Evolutionary conservation across 2,888 invertebrate species (phyloP).

Genomic region (Phortica magna): DNA sequence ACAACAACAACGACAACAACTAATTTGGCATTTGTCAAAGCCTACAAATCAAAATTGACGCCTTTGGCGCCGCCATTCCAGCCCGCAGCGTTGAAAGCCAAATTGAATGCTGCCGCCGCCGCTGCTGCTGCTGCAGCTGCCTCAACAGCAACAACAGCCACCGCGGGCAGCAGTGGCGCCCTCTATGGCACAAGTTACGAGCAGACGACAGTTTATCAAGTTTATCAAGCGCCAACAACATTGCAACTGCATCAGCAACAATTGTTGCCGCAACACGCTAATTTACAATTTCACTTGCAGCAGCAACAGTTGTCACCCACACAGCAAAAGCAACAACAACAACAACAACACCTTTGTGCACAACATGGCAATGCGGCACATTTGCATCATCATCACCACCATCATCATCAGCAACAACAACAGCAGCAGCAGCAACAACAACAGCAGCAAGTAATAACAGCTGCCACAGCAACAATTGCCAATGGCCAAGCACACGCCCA

Average conservation of each 20-base stretch:
- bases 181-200: conserved; percentile 63
- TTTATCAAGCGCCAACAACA: conserved; percentile 57
- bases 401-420: conserved; percentile 31
- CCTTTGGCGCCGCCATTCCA: conserved; percentile 73
- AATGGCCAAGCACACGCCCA: conserved; percentile 54
- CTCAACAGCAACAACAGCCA: conserved; percentile 38
- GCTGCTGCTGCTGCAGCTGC: background rate
- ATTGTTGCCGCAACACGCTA: conserved; percentile 45
- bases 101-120: conserved; percentile 42
- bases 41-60: conserved; percentile 71
- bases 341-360: conserved; percentile 58
- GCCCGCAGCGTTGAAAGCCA: conserved; percentile 62
- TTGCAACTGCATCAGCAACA: conserved; percentile 47
- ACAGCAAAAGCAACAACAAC: conserved; percentile 45
- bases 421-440: background rate
- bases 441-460: background rate
- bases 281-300: conserved; percentile 48
- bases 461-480: conserved; percentile 56
- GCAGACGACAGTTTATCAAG: conserved; percentile 67
- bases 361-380: conserved; percentile 58
- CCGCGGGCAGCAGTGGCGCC: conserved; percentile 37
- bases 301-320: conserved; percentile 45
- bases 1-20: conserved; percentile 19
- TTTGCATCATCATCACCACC: conserved; percentile 5
- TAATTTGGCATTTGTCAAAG: conserved; percentile 55